Evolutionary conservation across 2,888 invertebrate species (phyloP).

Genomic region (Operophtera brumata): DNA sequence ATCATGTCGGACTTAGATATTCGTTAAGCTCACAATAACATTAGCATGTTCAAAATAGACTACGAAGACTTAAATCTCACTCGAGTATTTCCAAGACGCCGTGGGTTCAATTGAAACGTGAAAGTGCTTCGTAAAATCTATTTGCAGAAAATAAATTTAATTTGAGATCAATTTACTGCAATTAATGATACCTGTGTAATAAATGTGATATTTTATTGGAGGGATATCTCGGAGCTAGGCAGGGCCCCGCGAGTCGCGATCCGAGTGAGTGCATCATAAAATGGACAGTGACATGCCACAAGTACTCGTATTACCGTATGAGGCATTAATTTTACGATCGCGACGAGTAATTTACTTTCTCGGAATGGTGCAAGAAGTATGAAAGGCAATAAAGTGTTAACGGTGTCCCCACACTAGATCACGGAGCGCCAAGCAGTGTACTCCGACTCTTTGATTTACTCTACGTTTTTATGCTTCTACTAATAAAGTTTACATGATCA

Average conservation of each 20-base stretch:
- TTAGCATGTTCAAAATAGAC: conserved; percentile 19
- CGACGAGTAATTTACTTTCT: conserved; percentile 73
- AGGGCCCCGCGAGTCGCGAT: conserved; percentile 40
- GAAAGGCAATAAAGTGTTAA: conserved; percentile 71
- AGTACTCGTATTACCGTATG: conserved; percentile 71
- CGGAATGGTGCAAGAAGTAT: conserved; percentile 70
- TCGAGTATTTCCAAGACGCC: conserved; percentile 15
- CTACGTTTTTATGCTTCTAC: conserved; percentile 64
- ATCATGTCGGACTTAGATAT: conserved; percentile 9
- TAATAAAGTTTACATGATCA: conserved; percentile 75
- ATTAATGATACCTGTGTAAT: conserved; percentile 28
- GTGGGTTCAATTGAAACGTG: conserved; percentile 21
- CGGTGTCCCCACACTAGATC: conserved; percentile 60
- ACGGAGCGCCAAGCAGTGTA: conserved; percentile 43
- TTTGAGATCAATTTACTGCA: conserved; percentile 30
- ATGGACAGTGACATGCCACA: conserved; percentile 67
- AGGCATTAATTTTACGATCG: conserved; percentile 74
- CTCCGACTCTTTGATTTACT: conserved; percentile 64
- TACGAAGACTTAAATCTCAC: conserved; percentile 12
- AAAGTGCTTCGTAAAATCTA: conserved; percentile 24
- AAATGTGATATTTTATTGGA: conserved; percentile 34
- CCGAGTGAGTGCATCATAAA: conserved; percentile 69
- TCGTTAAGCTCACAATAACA: conserved; percentile 13
- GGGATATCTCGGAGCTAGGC: conserved; percentile 27
- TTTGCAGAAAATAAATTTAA: conserved; percentile 30